A percentile compares a stretch with the other conserved stretches of the same genome.
phyloP scores from a whole-genome alignment of 2,797 vertebrate genomes.

The Numenius phaeopus region DNA sequence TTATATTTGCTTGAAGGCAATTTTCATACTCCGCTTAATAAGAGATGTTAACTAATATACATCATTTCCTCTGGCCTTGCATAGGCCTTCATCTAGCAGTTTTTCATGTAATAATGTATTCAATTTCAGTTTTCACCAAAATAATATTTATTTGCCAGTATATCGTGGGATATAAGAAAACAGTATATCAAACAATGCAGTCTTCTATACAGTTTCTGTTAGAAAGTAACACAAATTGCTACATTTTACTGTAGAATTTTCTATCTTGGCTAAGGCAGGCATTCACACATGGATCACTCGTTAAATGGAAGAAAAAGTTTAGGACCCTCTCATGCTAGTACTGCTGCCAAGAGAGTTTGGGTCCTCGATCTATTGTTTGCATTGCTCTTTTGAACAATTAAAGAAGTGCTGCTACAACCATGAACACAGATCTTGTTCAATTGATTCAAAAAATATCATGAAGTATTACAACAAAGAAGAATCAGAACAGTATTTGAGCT shows the following conservation, averaged over 20 bases:
- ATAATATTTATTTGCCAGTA: constrained; percentile 50
- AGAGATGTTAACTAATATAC: constrained; percentile 19
- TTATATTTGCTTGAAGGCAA: constrained; percentile 51
- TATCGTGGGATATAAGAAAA: neutral
- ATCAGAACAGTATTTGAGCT: neutral
- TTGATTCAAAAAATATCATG: neutral
- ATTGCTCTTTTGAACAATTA: constrained; percentile 1
- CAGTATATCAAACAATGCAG: neutral
- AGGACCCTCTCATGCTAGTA: constrained; percentile 29
- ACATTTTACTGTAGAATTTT: neutral
- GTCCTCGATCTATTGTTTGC: constrained; percentile 9
- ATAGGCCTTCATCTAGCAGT: neutral
- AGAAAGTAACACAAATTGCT: constrained; percentile 25
- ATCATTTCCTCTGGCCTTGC: constrained; percentile 21
- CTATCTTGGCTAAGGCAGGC: neutral
- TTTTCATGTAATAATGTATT: constrained; percentile 45
- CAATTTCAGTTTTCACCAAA: constrained; percentile 2
- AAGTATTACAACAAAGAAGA: neutral
- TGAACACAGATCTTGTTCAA: constrained; percentile 17
- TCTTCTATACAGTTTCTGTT: neutral
- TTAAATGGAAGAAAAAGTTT: constrained; percentile 32
- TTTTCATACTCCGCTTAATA: constrained; percentile 51
- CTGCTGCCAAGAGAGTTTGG: constrained; percentile 32
- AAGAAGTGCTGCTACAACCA: neutral
- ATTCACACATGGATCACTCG: neutral